Evolutionary conservation across 2,113 vertebrate genomes (phyloP).

Genomic region (Ameiurus melas): DNA sequence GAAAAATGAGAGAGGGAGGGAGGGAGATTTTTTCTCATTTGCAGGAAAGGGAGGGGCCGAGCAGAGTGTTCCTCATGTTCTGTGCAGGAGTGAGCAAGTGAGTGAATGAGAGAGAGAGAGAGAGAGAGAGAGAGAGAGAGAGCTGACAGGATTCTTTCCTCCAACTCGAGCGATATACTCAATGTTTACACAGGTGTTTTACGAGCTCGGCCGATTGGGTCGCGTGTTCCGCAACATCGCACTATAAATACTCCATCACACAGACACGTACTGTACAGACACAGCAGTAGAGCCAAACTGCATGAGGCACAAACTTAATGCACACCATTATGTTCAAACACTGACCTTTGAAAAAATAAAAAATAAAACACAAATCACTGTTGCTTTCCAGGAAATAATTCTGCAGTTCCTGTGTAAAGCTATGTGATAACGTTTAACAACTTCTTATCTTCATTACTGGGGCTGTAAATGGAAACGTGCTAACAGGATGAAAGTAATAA

Average conservation of each 20-base stretch:
- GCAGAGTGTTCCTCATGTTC: constrained; percentile 28
- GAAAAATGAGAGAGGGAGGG: constrained; percentile 16
- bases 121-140: constrained; percentile 28
- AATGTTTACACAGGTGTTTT: constrained; percentile 63
- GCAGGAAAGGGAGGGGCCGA: constrained; percentile 42
- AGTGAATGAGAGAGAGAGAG: constrained; percentile 20
- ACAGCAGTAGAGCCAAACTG: constrained; percentile 38
- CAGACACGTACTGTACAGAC: constrained; percentile 35
- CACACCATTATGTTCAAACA: constrained; percentile 12
- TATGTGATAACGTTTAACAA: constrained; percentile 16
- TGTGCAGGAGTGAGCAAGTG: constrained; percentile 36
- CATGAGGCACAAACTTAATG: constrained; percentile 41
- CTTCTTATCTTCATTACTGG: constrained; percentile 27
- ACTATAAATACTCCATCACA: constrained; percentile 42
- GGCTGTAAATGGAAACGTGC: constrained; percentile 5
- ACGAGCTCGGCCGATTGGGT: constrained; percentile 31
- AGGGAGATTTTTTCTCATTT: constrained; percentile 26
- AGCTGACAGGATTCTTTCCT: constrained; percentile 46
- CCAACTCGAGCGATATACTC: constrained; percentile 43
- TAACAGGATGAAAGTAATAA: not conserved
- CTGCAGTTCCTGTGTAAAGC: constrained; percentile 9
- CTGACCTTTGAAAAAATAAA: not conserved
- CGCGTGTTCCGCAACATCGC: constrained; percentile 40
- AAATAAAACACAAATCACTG: constrained; percentile 1
- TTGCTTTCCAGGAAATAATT: constrained; percentile 12